phyloP scores from a whole-genome alignment of 2,797 vertebrate species.

The Choloepus didactylus region DNA sequence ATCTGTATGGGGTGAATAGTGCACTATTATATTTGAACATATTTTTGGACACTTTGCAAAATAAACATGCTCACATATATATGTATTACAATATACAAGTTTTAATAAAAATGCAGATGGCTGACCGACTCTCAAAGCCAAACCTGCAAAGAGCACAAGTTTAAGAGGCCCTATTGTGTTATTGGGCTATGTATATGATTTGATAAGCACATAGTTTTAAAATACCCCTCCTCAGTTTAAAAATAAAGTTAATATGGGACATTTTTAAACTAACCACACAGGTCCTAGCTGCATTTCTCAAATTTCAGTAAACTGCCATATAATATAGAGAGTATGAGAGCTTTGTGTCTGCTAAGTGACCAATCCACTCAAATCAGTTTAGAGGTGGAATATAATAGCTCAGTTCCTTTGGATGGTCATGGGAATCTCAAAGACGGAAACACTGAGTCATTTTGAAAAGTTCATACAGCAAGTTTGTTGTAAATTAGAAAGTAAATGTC shows the following conservation, averaged over 20 bases:
- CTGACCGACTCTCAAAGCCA: background rate
- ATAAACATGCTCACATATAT: background rate
- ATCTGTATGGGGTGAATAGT: background rate
- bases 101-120: conserved; percentile 7
- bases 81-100: background rate
- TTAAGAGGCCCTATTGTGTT: background rate
- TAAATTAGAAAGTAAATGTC: background rate
- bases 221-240: background rate
- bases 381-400: background rate
- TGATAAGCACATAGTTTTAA: background rate
- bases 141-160: background rate
- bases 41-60: background rate
- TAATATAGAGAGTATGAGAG: background rate
- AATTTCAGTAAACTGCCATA: background rate
- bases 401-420: background rate
- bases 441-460: background rate
- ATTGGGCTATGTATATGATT: background rate
- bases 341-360: background rate
- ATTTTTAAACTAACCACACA: background rate
- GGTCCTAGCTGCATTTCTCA: background rate
- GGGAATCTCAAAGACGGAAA: background rate
- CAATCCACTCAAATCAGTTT: background rate
- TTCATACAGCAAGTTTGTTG: background rate
- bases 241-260: background rate
- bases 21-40: background rate